phyloP scores from a whole-genome alignment of 2,113 vertebrate species.

The Salvelinus fontinalis region DNA sequence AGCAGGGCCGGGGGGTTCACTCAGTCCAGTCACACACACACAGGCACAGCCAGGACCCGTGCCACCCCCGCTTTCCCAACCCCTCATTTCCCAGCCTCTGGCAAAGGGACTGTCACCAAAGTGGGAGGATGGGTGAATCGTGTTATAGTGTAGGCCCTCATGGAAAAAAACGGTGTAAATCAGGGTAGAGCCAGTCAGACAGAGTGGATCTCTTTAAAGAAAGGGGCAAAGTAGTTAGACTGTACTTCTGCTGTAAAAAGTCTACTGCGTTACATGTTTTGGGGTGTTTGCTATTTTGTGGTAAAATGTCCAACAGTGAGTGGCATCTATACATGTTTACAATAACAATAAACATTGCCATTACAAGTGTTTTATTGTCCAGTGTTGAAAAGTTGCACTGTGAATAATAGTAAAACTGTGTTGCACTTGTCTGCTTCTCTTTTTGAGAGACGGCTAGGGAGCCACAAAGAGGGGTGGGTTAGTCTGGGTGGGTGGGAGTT shows the following conservation, averaged over 20 bases:
- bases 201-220: neutral
- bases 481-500: conserved; percentile 57
- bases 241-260: too few species aligned
- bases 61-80: neutral
- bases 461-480: conserved; percentile 59
- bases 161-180: neutral
- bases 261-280: too few species aligned
- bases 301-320: neutral
- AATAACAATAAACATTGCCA: neutral
- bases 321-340: neutral
- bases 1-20: conserved; percentile 29
- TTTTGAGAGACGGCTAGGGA: conserved; percentile 18
- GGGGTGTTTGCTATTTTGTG: neutral
- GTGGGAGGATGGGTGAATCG: neutral
- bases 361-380: neutral
- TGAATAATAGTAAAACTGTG: neutral
- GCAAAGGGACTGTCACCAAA: neutral
- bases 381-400: neutral
- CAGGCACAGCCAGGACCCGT: conserved; percentile 7
- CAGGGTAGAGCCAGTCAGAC: neutral
- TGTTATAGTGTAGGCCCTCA: neutral
- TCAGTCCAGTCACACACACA: neutral
- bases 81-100: neutral
- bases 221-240: too few species aligned
- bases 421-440: neutral